These are phyloP conservation scores for Drosophila pseudotakahashii DNA, from an alignment of 2,888 invertebrate genomes.

Conservation along the genomic window DNA sequence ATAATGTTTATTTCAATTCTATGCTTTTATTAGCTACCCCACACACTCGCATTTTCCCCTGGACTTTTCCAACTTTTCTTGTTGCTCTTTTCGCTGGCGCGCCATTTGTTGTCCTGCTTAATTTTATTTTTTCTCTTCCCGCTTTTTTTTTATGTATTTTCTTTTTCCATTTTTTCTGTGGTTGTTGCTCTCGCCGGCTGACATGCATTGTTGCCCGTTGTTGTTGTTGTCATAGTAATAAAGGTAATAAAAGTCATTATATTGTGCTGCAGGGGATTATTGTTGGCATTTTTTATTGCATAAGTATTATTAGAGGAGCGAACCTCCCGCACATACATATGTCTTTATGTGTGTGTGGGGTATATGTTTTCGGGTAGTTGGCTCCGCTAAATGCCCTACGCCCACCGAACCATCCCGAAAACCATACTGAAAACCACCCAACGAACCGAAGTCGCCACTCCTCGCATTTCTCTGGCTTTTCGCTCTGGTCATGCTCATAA, in stretches of 20 bases:
- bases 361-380: constrained; percentile 34
- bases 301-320: constrained; percentile 60
- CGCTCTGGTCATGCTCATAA: constrained; percentile 42
- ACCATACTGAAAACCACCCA: background rate
- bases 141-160: constrained; percentile 8
- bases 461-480: constrained; percentile 4
- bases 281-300: constrained; percentile 63
- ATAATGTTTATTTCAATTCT: constrained; percentile 78
- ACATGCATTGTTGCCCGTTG: constrained; percentile 59
- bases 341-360: constrained; percentile 29
- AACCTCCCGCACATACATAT: background rate
- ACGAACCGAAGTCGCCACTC: constrained; percentile 14
- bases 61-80: constrained; percentile 8
- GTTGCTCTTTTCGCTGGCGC: constrained; percentile 23
- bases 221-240: constrained; percentile 66
- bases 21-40: constrained; percentile 67
- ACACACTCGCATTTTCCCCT: constrained; percentile 17
- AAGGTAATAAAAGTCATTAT: constrained; percentile 81
- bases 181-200: constrained; percentile 25
- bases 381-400: constrained; percentile 27
- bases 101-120: constrained; percentile 36
- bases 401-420: background rate
- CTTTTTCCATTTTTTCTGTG: constrained; percentile 10
- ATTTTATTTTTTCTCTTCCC: constrained; percentile 25
- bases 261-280: constrained; percentile 77